Evolutionary conservation across 2,797 vertebrate species (phyloP).

Genomic region (Varecia variegata): DNA sequence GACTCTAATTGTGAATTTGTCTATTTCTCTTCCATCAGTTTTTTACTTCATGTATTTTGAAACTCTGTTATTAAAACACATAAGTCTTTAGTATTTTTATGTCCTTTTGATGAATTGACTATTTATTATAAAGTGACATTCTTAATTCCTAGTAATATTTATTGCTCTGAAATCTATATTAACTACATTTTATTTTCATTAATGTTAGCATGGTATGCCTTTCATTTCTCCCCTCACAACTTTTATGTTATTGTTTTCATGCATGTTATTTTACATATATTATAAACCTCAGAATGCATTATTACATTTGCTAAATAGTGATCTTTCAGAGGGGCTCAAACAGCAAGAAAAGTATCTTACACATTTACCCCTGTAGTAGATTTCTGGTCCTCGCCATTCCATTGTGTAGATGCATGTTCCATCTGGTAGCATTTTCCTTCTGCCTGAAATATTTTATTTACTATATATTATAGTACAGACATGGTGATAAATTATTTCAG

Average conservation of each 20-base stretch:
- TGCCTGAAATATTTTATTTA: not conserved
- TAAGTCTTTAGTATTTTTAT: not conserved
- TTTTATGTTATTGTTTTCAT: not conserved
- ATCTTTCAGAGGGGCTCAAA: not conserved
- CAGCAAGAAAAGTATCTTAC: not conserved
- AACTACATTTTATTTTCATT: not conserved
- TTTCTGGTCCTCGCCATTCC: not conserved
- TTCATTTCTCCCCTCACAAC: not conserved
- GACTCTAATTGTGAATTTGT: not conserved
- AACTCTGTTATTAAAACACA: not conserved
- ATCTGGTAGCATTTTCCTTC: not conserved
- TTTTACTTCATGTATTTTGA: not conserved
- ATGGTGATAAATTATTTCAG: not conserved
- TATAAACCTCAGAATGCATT: not conserved
- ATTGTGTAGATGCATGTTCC: not conserved
- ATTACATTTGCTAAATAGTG: not conserved
- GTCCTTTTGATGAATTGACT: not conserved
- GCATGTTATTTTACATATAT: not conserved
- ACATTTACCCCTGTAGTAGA: not conserved
- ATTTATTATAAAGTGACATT: no score
- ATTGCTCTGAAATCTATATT: not conserved
- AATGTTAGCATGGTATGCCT: not conserved
- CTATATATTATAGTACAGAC: not conserved
- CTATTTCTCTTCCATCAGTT: not conserved
- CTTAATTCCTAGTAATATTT: not conserved